Conservation (phyloP, 1,140 invertebrate genomes). For the Drosophila sechellia region DNA sequence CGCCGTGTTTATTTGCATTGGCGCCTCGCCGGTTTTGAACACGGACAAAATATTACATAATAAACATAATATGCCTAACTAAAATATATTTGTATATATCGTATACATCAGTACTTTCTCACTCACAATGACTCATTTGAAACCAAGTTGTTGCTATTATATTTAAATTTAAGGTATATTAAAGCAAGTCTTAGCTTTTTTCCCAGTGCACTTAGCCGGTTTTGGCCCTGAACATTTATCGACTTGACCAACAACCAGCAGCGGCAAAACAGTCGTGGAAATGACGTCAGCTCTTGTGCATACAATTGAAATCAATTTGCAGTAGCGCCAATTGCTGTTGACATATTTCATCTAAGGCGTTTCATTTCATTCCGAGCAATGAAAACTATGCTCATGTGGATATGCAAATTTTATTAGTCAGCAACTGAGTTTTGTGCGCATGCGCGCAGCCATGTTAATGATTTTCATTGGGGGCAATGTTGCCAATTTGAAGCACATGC, state of each 20-base stretch:
- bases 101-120: too few species aligned
- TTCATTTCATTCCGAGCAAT: constrained; percentile 27
- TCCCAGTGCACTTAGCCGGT: constrained; percentile 11
- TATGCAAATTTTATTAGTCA: constrained; percentile 58
- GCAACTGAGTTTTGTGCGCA: constrained; percentile 19
- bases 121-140: too few species aligned
- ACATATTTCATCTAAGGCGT: constrained; percentile 71
- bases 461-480: constrained; percentile 7
- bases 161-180: not conserved
- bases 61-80: not conserved
- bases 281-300: constrained; percentile 70
- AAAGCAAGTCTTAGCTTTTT: not conserved
- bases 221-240: constrained; percentile 55
- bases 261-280: constrained; percentile 18
- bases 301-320: constrained; percentile 79
- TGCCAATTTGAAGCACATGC: constrained; percentile 9
- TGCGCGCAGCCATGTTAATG: constrained; percentile 25
- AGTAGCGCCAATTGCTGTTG: constrained; percentile 68
- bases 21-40: constrained; percentile 47
- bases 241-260: constrained; percentile 29
- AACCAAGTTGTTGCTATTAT: too few species aligned
- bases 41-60: not conserved
- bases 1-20: constrained; percentile 63
- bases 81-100: too few species aligned
- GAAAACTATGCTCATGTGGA: constrained; percentile 19